A percentile compares a stretch with the other conserved stretches of the same genome.
phyloP scores from a whole-genome alignment of 2,888 invertebrate genomes.

The Apantesis nais region DNA sequence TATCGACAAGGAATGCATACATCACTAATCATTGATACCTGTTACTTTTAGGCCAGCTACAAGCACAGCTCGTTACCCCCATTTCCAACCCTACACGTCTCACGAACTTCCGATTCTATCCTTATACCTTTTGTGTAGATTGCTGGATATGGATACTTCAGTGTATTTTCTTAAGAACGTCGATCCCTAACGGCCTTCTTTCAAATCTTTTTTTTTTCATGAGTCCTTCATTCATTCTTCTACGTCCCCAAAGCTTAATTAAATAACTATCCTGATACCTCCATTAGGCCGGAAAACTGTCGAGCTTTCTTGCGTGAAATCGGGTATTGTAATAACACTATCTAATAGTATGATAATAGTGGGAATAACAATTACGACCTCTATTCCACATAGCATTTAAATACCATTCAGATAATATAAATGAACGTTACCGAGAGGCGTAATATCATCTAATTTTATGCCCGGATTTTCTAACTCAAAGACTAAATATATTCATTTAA shows the following conservation, averaged over 20 bases:
- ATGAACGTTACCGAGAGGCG: conserved; percentile 19
- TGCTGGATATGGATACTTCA: too few species aligned
- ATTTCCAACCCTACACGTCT: too few species aligned
- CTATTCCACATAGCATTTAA: conserved; percentile 11
- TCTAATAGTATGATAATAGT: conserved; percentile 12
- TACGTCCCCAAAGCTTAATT: neutral
- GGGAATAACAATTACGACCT: conserved; percentile 33
- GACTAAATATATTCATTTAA: neutral
- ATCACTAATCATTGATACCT: too few species aligned
- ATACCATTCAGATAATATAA: conserved; percentile 20
- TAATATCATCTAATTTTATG: neutral
- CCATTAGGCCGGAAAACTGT: neutral
- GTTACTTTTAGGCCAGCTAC: too few species aligned
- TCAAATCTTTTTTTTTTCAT: neutral
- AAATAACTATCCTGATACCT: neutral
- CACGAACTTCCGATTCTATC: too few species aligned
- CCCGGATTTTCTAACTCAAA: neutral
- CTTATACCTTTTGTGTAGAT: too few species aligned
- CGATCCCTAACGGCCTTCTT: neutral
- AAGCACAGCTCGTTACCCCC: too few species aligned
- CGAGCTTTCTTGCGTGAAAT: neutral
- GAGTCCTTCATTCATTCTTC: neutral
- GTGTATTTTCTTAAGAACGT: too few species aligned
- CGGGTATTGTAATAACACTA: neutral
- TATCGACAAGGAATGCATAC: too few species aligned